Conservation (phyloP, 2,113 vertebrate genomes). For the Neoarius graeffei region DNA sequence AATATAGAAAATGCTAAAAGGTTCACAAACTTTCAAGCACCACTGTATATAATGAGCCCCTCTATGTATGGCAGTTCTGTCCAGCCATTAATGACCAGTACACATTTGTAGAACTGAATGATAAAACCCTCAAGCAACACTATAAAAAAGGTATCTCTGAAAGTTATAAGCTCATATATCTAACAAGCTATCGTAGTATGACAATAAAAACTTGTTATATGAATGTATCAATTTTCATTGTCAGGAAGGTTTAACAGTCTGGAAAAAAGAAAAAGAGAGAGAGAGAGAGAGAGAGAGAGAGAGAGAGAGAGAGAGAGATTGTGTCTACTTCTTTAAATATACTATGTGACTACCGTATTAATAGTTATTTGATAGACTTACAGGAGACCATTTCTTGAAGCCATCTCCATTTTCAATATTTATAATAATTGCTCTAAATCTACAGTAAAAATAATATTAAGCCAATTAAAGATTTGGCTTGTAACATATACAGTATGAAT, state of each 20-base stretch:
- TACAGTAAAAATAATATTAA: not conserved
- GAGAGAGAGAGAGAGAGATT: not conserved
- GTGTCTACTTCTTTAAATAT: not conserved
- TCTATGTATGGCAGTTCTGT: not conserved
- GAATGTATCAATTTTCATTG: not conserved
- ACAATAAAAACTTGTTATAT: not conserved
- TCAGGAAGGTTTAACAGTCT: not conserved
- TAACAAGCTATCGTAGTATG: not conserved
- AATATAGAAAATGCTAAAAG: no score
- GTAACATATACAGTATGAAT: not conserved
- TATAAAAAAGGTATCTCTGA: not conserved
- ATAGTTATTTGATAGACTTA: not conserved
- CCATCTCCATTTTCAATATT: not conserved
- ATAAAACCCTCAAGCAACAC: not conserved
- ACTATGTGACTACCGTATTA: not conserved
- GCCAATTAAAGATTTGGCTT: not conserved
- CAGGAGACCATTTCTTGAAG: not conserved
- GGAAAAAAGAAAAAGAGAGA: not conserved
- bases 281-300: no score
- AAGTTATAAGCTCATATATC: not conserved
- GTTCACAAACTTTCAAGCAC: no score
- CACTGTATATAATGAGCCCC: conserved; percentile 1
- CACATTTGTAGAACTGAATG: not conserved
- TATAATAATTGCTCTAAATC: not conserved
- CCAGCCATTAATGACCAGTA: not conserved